Percentiles rank a stretch among this genome's conserved stretches.
Evolutionary conservation across 1,140 invertebrate genomes (phyloP).

Genomic region (Centruroides vittatus): DNA sequence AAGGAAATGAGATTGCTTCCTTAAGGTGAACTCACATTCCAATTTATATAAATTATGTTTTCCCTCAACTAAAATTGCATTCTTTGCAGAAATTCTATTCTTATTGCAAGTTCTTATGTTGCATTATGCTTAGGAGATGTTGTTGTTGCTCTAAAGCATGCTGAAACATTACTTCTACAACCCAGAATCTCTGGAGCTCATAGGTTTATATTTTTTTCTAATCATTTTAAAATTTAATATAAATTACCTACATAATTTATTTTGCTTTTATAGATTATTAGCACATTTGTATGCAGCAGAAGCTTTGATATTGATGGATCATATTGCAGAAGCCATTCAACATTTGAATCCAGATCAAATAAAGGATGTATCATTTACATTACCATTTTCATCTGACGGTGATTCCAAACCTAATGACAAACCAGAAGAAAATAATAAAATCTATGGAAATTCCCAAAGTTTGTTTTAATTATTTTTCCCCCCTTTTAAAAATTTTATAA

Average conservation of each 20-base stretch:
- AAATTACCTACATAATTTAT: neutral
- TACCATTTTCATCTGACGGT: conserved; percentile 24
- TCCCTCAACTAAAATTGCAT: neutral
- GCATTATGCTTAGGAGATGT: conserved; percentile 71
- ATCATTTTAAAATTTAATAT: neutral
- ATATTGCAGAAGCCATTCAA: conserved; percentile 65
- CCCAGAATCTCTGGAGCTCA: conserved; percentile 47
- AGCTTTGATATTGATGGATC: conserved; percentile 66
- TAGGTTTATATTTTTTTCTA: conserved; percentile 28
- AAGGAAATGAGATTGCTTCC: conserved; percentile 10
- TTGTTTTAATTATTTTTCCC: too few relatives aligned
- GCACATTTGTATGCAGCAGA: conserved; percentile 81
- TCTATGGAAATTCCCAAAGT: conserved; percentile 6
- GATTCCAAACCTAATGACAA: conserved; percentile 16
- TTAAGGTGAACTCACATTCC: neutral
- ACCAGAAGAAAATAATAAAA: conserved; percentile 6
- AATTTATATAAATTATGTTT: neutral
- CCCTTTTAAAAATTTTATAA: too few relatives aligned
- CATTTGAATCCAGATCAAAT: conserved; percentile 67
- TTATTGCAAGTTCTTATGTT: conserved; percentile 67
- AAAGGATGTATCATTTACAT: conserved; percentile 37
- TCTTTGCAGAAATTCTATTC: conserved; percentile 37
- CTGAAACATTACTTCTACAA: conserved; percentile 49
- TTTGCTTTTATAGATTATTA: conserved; percentile 27
- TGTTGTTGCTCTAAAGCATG: conserved; percentile 57